A percentile compares a stretch with the other conserved stretches of the same genome.
Evolutionary conservation across 2,888 invertebrate genomes (phyloP).

Genomic region (Lissonota sp.): DNA sequence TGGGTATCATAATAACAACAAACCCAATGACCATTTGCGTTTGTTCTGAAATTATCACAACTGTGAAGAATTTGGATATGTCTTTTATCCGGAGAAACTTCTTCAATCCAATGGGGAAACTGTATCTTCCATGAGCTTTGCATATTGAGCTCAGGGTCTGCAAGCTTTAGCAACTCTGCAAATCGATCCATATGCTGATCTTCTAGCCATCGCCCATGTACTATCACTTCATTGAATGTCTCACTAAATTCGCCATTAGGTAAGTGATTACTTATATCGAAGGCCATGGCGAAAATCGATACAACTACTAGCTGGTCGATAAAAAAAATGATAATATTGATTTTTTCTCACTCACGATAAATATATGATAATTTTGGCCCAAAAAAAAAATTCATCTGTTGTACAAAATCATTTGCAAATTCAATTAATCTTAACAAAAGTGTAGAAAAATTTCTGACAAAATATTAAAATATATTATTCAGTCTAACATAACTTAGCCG

Average conservation of each 20-base stretch:
- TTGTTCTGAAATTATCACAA: slow-evolving; percentile 19
- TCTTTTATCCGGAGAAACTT: slow-evolving; percentile 22
- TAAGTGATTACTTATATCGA: neutral
- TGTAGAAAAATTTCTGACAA: too few relatives aligned
- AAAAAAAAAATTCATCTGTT: too few relatives aligned
- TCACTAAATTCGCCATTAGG: slow-evolving; percentile 4
- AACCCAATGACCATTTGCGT: slow-evolving; percentile 50
- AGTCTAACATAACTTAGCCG: too few relatives aligned
- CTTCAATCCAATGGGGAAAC: slow-evolving; percentile 17
- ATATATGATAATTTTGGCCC: too few relatives aligned
- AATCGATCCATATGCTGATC: slow-evolving; percentile 39
- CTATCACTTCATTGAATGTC: slow-evolving; percentile 28
- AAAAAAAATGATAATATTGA: too few relatives aligned
- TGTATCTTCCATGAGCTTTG: slow-evolving; percentile 33
- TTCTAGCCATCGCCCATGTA: slow-evolving; percentile 18
- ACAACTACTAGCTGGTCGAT: too few relatives aligned
- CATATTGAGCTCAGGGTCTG: slow-evolving; percentile 30
- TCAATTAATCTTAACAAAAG: too few relatives aligned
- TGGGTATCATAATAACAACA: slow-evolving; percentile 46
- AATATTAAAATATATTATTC: too few relatives aligned
- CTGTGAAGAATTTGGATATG: slow-evolving; percentile 31
- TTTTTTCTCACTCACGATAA: too few relatives aligned
- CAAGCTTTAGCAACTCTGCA: neutral
- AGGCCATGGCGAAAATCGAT: neutral
- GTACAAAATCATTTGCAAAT: too few relatives aligned